Conservation (phyloP, 1,140 invertebrate genomes). For the Maniola jurtina region DNA sequence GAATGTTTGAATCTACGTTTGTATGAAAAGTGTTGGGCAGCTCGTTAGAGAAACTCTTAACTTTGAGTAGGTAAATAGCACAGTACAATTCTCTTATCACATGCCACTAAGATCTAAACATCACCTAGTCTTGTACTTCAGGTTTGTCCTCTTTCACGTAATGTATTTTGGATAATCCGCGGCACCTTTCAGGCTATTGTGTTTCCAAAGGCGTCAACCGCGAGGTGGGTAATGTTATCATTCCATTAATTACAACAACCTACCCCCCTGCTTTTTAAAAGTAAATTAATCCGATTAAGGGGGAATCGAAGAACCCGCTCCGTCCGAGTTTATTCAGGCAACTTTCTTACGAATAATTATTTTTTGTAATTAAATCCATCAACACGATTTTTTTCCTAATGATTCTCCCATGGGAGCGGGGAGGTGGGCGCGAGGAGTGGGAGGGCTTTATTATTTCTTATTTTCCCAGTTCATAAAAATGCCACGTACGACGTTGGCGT, state of each 20-base stretch:
- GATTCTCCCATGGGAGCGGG: constrained; percentile 68
- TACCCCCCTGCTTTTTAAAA: constrained; percentile 73
- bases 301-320: constrained; percentile 76
- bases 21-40: too few relatives aligned
- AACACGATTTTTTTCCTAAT: constrained; percentile 78
- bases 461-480: constrained; percentile 40
- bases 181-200: constrained; percentile 45
- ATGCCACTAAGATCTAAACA: too few relatives aligned
- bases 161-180: constrained; percentile 36
- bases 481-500: constrained; percentile 23
- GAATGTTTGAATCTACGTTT: too few relatives aligned
- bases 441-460: constrained; percentile 43
- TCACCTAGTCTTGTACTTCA: too few relatives aligned
- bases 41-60: too few relatives aligned
- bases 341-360: constrained; percentile 77
- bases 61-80: too few relatives aligned
- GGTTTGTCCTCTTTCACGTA: constrained; percentile 8
- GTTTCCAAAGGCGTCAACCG: constrained; percentile 59
- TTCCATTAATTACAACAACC: constrained; percentile 77
- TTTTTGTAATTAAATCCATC: constrained; percentile 79
- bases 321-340: constrained; percentile 73
- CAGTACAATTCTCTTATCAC: too few relatives aligned
- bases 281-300: constrained; percentile 78
- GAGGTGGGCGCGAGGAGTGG: constrained; percentile 37
- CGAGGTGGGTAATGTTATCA: constrained; percentile 76